A percentile compares a stretch with the other conserved stretches of the same genome.
phyloP scores from a whole-genome alignment of 2,797 vertebrate genomes.

The Ceryle rudis region DNA sequence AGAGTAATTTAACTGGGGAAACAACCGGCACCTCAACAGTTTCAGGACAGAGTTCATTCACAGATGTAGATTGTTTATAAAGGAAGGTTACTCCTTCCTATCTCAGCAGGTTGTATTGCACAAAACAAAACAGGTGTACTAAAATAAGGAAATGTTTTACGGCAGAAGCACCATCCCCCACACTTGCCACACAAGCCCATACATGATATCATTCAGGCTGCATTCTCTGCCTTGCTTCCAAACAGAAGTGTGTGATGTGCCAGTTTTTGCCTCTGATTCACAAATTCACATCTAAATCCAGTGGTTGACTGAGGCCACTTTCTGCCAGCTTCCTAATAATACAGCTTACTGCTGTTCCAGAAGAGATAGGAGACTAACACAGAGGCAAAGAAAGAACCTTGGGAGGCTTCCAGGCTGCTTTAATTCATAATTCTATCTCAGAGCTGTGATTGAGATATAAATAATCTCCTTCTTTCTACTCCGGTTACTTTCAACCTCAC shows the following conservation, averaged over 20 bases:
- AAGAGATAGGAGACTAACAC: neutral
- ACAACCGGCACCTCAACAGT: neutral
- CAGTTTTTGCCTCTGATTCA: neutral
- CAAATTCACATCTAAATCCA: neutral
- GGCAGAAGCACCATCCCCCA: neutral
- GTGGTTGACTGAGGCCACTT: neutral
- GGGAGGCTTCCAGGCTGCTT: neutral
- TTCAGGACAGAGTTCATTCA: neutral
- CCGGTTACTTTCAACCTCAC: neutral
- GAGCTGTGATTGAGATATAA: neutral
- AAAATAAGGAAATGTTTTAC: neutral
- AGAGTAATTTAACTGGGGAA: neutral
- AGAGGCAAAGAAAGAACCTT: neutral
- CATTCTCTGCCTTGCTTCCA: neutral
- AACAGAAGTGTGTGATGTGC: neutral
- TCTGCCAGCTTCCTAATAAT: neutral
- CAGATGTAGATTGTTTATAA: neutral
- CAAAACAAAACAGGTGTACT: neutral
- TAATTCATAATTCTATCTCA: neutral
- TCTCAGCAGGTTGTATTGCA: neutral
- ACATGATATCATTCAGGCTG: rapidly evolving
- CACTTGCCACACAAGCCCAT: neutral
- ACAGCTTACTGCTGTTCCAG: neutral
- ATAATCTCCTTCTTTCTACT: neutral
- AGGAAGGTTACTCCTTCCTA: neutral